phyloP scores from a whole-genome alignment of 2,888 invertebrate species.

The Caenorhabditis sulstoni region DNA sequence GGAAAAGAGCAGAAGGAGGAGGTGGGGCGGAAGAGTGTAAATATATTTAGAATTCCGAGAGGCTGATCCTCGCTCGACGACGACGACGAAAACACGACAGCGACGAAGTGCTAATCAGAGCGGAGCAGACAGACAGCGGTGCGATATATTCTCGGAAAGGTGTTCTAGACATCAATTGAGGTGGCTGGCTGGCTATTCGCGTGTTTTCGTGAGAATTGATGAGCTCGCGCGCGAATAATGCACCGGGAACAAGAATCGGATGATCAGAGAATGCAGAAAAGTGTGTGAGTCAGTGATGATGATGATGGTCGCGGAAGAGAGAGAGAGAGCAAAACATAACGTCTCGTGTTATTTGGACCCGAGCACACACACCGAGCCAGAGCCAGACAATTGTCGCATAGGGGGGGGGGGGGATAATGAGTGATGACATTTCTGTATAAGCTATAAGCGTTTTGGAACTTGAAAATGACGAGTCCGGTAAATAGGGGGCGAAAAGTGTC shows the following conservation, averaged over 20 bases:
- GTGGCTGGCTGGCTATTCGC: neutral
- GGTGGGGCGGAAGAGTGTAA: neutral
- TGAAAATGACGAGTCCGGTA: neutral
- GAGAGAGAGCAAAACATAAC: slow-evolving; percentile 24
- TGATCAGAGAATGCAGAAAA: slow-evolving; percentile 19
- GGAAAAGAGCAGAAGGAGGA: neutral
- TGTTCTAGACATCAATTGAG: slow-evolving; percentile 14
- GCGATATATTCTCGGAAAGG: slow-evolving; percentile 10
- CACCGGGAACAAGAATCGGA: slow-evolving; percentile 13
- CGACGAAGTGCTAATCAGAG: slow-evolving; percentile 1
- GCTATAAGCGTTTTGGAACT: neutral
- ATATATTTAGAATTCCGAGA: neutral
- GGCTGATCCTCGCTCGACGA: neutral
- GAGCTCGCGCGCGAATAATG: neutral
- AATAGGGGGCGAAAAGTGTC: slow-evolving; percentile 6
- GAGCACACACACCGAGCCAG: neutral
- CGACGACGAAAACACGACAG: neutral
- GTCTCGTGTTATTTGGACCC: slow-evolving; percentile 14
- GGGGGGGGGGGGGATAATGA: slow-evolving; percentile 1
- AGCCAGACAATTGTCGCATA: neutral
- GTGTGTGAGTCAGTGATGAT: slow-evolving; percentile 2
- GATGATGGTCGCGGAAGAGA: no score
- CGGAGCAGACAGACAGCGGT: slow-evolving; percentile 4
- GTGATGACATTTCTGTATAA: slow-evolving; percentile 9
- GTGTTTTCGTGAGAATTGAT: neutral